These are phyloP conservation scores for Micrastur ruficollis DNA, from an alignment of 2,797 vertebrate species.

Conservation along the genomic window DNA sequence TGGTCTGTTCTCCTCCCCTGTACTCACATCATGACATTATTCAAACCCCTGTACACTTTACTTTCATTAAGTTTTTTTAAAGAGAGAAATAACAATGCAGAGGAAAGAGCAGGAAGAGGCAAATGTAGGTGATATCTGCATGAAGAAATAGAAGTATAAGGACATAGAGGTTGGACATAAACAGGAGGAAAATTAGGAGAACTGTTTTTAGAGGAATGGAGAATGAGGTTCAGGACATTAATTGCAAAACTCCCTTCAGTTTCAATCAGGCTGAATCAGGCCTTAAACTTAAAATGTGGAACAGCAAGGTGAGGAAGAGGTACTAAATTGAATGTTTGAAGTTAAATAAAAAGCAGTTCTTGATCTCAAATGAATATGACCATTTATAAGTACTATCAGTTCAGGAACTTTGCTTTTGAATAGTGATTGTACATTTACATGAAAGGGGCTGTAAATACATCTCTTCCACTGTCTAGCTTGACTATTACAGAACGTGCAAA, in stretches of 20 bases:
- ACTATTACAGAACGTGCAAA: neutral
- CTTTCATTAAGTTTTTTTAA: neutral
- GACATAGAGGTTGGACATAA: neutral
- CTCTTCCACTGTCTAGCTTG: neutral
- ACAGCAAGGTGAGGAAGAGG: neutral
- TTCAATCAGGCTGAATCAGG: neutral
- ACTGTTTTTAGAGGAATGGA: neutral
- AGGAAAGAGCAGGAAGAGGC: neutral
- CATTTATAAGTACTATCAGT: neutral
- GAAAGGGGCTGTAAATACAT: neutral
- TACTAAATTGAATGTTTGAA: neutral
- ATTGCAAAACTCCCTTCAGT: neutral
- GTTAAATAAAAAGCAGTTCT: neutral
- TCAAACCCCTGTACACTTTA: neutral
- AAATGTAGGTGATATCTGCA: neutral
- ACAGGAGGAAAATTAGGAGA: neutral
- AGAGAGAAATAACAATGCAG: neutral
- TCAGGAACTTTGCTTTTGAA: neutral
- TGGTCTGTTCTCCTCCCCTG: neutral
- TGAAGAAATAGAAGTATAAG: neutral
- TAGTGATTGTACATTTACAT: neutral
- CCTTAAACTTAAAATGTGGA: neutral
- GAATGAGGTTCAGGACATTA: neutral
- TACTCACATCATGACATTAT: fast-evolving
- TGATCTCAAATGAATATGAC: neutral